phyloP scores from a whole-genome alignment of 2,888 invertebrate genomes.

The Corbicula japonica region DNA sequence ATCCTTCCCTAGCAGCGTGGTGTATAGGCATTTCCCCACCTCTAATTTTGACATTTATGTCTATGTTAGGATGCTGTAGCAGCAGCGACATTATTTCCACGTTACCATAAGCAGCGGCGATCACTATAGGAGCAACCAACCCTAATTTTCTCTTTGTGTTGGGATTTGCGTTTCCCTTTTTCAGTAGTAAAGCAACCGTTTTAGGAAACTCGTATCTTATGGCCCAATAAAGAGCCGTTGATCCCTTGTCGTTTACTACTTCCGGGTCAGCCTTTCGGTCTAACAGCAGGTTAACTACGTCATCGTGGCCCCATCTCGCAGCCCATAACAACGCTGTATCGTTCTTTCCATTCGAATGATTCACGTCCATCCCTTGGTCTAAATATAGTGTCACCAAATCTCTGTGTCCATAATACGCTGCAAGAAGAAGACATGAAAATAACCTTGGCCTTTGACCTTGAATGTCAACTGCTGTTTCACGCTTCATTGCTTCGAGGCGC shows the following conservation, averaged over 20 bases:
- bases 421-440: constrained; percentile 78
- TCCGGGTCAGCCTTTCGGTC: constrained; percentile 74
- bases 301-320: constrained; percentile 78
- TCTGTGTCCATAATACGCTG: constrained; percentile 73
- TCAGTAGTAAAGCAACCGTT: constrained; percentile 75
- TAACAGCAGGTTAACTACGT: constrained; percentile 68
- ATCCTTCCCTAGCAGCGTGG: constrained; percentile 85
- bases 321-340: constrained; percentile 85
- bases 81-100: constrained; percentile 68
- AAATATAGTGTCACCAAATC: constrained; percentile 67
- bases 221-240: constrained; percentile 85
- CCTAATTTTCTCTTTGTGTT: constrained; percentile 81
- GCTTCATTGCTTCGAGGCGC: constrained; percentile 53
- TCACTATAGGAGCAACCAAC: constrained; percentile 82
- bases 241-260: constrained; percentile 83
- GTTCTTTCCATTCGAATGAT: constrained; percentile 79
- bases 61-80: constrained; percentile 71
- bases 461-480: constrained; percentile 78
- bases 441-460: constrained; percentile 82
- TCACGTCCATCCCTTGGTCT: constrained; percentile 70
- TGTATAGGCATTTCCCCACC: constrained; percentile 85
- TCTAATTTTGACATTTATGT: constrained; percentile 78
- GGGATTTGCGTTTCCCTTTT: constrained; percentile 79
- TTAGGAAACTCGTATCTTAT: constrained; percentile 80
- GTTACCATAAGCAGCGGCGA: constrained; percentile 83